Evolutionary conservation across 2,113 vertebrate genomes (phyloP).

Genomic region (Phalacrocorax carbo): DNA sequence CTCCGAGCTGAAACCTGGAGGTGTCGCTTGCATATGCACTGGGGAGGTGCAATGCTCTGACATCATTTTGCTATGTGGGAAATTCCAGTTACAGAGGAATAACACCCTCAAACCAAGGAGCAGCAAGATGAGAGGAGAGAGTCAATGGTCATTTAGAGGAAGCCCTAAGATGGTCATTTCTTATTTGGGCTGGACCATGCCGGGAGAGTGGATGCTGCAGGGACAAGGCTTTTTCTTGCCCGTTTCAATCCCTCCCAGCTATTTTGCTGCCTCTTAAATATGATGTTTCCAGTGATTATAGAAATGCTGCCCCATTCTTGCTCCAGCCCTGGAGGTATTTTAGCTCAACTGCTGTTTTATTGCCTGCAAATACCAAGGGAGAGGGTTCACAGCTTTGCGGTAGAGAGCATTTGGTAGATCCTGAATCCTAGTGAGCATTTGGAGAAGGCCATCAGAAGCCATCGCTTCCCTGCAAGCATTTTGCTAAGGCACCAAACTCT

Average conservation of each 20-base stretch:
- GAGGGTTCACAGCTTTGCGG: not conserved
- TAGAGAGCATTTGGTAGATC: not conserved
- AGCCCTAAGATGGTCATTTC: not conserved
- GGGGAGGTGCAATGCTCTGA: not conserved
- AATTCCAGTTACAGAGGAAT: not conserved
- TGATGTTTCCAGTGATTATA: not conserved
- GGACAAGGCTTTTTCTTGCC: not conserved
- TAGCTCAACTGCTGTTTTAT: not conserved
- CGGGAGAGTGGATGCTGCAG: not conserved
- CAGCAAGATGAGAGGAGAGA: not conserved
- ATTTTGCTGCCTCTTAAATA: not conserved
- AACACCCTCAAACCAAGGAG: not conserved
- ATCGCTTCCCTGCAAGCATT: not conserved
- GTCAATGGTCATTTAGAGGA: not conserved
- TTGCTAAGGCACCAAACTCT: not conserved
- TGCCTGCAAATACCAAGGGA: not conserved
- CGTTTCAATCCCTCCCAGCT: not conserved
- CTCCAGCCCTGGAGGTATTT: not conserved
- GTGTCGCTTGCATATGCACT: accelerated
- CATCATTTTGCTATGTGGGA: not conserved
- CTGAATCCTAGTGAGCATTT: not conserved
- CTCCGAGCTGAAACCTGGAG: not conserved
- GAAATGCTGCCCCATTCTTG: not conserved
- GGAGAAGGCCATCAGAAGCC: not conserved
- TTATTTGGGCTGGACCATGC: not conserved